Base-by-base conservation (phyloP, 2,888 invertebrate species). In the Sialis fuliginosa region DNA sequence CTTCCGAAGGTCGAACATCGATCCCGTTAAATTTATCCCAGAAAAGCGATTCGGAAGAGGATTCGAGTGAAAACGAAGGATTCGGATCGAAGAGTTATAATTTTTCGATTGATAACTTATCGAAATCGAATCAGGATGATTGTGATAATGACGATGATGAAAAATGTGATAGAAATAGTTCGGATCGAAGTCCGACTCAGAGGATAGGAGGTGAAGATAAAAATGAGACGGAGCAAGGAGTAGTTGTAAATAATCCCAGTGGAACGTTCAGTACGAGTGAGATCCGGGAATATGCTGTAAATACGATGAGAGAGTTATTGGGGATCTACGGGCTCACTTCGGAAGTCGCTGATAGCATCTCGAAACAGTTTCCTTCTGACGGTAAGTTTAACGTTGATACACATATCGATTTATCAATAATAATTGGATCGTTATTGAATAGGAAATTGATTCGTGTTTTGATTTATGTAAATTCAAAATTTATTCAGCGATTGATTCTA, bases 221-320 rank as follows among this genome's bases (percentile, higher is more conserved):
- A 37, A 37, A 6, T 8, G n/a, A 6, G n/a, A 35, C n/a, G 12
- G 37, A 37, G 12, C 37, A 37, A 12, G 12, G 12, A 6, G 37
- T 37, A 6, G 37, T n/a, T 6, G 60, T 45, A 67, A 65, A 48
- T 68, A 13, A 68, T 47, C 69, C 34, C 60, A 63, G 33, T 62
- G 65, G 37, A 66, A 64, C 51, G 48, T 48, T 32, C 70, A 74
- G 30, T 34, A 39, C 42, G 6, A 72, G 72, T 53, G 79, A 77
- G 54, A 70, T 85, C 64, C 73, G 81, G 56, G 83, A 83, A 58
- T 84, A 81, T 60, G 83, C 83, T 4, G 79, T 83, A 68, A 81
- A 77, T 55, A 84, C 84, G 7, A 82, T 85, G 80, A 77, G 81
- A 54, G 83, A 85, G 59, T 64, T 85, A 44, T 66, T 85, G 48